Evolutionary conservation across 2,797 vertebrate genomes (phyloP).

Genomic region (Sebastes hubbsi): DNA sequence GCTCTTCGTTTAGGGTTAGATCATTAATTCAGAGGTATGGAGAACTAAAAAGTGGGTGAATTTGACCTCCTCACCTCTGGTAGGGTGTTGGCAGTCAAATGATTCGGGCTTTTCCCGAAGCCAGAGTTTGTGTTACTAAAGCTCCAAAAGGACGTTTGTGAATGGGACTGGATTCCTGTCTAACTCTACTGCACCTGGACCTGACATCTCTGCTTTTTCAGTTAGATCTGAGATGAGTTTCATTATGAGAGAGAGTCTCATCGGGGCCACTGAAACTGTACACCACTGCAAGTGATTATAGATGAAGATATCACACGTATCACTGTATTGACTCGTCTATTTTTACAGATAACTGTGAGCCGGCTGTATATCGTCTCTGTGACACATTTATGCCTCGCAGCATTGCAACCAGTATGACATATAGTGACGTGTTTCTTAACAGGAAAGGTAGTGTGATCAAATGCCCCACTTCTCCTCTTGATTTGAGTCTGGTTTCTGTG

Average conservation of each 20-base stretch:
- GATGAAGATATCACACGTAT: conserved; percentile 12
- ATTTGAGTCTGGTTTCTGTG: background rate
- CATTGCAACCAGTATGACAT: background rate
- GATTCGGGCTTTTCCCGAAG: conserved; percentile 43
- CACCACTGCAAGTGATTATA: conserved; percentile 33
- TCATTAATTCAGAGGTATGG: conserved; percentile 19
- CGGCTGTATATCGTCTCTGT: conserved; percentile 1
- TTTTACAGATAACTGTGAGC: conserved; percentile 21
- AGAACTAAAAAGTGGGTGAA: conserved; percentile 21
- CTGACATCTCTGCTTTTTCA: conserved; percentile 48
- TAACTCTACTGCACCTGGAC: conserved; percentile 66
- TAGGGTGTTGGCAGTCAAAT: conserved; percentile 49
- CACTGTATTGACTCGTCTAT: background rate
- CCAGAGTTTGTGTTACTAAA: conserved; percentile 49
- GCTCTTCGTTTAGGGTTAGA: conserved; percentile 17
- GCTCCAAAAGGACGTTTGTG: conserved; percentile 57
- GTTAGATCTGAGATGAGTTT: conserved; percentile 40
- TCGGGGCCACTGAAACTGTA: conserved; percentile 32
- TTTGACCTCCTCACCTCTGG: conserved; percentile 57
- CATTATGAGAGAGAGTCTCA: conserved; percentile 42
- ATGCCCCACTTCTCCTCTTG: background rate
- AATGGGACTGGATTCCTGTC: conserved; percentile 61
- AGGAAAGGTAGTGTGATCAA: background rate
- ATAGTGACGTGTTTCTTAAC: background rate
- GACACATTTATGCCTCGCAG: background rate